These are phyloP conservation scores for Zaprionus obscuricornis DNA, from an alignment of 2,888 invertebrate species.

Conservation along the genomic window DNA sequence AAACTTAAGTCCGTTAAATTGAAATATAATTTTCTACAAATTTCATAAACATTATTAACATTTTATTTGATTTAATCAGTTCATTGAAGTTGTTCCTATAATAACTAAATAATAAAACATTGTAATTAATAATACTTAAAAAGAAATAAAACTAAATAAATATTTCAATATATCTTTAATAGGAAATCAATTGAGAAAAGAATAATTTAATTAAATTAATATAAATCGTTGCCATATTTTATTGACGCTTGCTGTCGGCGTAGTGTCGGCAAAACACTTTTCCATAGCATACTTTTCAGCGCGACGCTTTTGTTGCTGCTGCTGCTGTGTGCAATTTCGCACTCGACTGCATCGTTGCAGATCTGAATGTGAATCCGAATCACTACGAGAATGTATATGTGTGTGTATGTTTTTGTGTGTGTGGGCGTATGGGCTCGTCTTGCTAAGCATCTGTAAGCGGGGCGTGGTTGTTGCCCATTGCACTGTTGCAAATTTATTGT, in stretches of 20 bases:
- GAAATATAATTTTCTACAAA: too few species aligned
- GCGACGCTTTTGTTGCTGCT: slow-evolving; percentile 33
- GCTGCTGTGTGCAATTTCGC: slow-evolving; percentile 69
- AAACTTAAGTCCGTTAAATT: too few species aligned
- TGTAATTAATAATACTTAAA: too few species aligned
- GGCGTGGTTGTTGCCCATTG: slow-evolving; percentile 55
- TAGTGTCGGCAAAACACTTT: slow-evolving; percentile 5
- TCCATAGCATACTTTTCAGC: slow-evolving; percentile 53
- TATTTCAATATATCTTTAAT: too few species aligned
- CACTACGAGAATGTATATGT: slow-evolving; percentile 9
- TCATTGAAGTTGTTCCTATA: too few species aligned
- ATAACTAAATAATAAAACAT: too few species aligned
- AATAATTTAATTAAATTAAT: too few species aligned
- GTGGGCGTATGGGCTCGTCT: slow-evolving; percentile 28
- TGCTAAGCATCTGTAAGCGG: slow-evolving; percentile 49
- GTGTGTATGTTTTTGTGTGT: slow-evolving; percentile 12
- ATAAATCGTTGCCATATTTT: slow-evolving; percentile 9
- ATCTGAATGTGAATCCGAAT: slow-evolving; percentile 49
- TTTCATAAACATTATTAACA: too few species aligned
- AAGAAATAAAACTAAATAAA: too few species aligned
- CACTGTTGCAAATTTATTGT: slow-evolving; percentile 71
- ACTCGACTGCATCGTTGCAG: slow-evolving; percentile 64
- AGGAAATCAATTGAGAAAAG: too few species aligned
- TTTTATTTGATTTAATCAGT: too few species aligned
- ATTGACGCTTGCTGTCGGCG: slow-evolving; percentile 10